Conservation (phyloP, 2,888 invertebrate genomes). For the Epiblema foenella region DNA sequence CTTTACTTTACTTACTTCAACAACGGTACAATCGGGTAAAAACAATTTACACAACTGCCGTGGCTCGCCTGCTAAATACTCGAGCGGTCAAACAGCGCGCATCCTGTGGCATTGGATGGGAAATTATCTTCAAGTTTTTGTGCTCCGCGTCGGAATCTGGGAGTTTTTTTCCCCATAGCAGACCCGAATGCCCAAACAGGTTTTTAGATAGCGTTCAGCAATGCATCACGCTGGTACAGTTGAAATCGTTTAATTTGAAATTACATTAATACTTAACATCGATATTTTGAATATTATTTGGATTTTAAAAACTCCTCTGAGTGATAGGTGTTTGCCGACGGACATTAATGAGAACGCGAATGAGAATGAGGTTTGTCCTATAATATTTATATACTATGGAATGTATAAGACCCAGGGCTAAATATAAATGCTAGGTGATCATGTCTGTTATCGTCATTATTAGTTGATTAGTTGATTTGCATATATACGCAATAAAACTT, state of each 20-base stretch:
- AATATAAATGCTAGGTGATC: neutral
- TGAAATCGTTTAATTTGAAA: slow-evolving; percentile 11
- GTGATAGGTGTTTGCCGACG: slow-evolving; percentile 2
- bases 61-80: slow-evolving; percentile 55
- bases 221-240: slow-evolving; percentile 76
- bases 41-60: neutral
- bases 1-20: too few relatives aligned
- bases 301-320: neutral
- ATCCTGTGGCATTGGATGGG: slow-evolving; percentile 69
- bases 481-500: neutral
- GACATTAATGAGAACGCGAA: neutral
- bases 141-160: slow-evolving; percentile 82
- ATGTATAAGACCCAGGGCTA: neutral
- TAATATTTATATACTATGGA: too few relatives aligned
- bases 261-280: slow-evolving; percentile 5
- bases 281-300: neutral
- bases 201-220: slow-evolving; percentile 84
- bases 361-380: too few relatives aligned
- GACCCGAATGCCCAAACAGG: slow-evolving; percentile 80
- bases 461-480: neutral
- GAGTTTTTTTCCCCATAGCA: slow-evolving; percentile 78
- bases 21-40: neutral
- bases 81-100: slow-evolving; percentile 62
- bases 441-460: neutral
- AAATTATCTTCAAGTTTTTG: slow-evolving; percentile 83